Conservation (phyloP, 2,888 invertebrate species). For the Plebejus argus region DNA sequence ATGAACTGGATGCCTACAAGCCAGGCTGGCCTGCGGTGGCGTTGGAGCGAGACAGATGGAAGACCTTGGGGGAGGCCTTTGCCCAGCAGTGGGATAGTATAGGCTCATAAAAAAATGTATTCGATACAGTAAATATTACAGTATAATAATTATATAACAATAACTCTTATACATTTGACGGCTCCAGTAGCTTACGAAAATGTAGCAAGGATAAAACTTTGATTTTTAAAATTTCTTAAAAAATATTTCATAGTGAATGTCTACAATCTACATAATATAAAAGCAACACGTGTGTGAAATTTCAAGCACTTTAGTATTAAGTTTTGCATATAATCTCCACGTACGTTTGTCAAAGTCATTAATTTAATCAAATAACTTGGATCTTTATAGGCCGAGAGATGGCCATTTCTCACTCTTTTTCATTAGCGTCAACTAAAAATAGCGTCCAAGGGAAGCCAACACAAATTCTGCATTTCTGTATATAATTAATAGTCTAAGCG, state of each 20-base stretch:
- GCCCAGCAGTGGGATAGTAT: no score
- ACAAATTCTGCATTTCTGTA: slow-evolving; percentile 11
- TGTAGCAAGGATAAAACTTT: background rate
- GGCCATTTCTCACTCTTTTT: slow-evolving; percentile 23
- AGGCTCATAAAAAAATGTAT: no score
- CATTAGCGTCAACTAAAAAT: slow-evolving; percentile 22
- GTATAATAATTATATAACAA: background rate
- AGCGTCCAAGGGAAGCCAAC: background rate
- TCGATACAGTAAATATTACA: background rate
- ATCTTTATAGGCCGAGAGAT: background rate
- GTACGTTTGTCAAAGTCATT: background rate
- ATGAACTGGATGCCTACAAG: no score
- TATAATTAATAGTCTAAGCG: slow-evolving; percentile 26
- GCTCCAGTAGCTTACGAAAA: no score
- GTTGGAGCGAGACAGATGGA: no score
- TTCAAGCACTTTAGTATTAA: background rate
- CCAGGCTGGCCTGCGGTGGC: no score
- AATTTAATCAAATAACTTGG: background rate
- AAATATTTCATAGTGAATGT: background rate
- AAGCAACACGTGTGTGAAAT: background rate
- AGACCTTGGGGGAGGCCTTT: no score
- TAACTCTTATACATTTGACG: no score
- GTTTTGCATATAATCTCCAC: background rate
- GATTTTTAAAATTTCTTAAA: background rate
- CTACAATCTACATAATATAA: background rate